Evolutionary conservation across 2,888 invertebrate species (phyloP), one percentile per base, ranked within the genome.

Genomic region (Bombylius discolor): DNA sequence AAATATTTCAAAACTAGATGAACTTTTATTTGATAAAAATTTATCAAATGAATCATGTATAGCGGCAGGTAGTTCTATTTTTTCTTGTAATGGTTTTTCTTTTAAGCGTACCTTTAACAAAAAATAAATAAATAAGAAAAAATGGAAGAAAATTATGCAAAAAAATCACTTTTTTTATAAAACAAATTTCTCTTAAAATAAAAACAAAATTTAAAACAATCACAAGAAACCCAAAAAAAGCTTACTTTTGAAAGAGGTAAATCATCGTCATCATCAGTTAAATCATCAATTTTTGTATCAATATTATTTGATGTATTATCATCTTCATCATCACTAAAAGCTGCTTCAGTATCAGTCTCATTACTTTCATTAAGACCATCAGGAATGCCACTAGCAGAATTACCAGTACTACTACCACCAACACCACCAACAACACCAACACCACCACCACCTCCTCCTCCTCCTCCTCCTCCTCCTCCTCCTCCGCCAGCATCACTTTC

Each of bases 201-300:
- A 36, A 36, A 36, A 44, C 9, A 44, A 44, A 13, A 44, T 13
- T 5, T 12, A 49, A 47, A 31, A 44, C 5, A 44, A 12, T 44
- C 12, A 13, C 5, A 8, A 44, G 3, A 12, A 44, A 44, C 2
- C 13, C 14, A 13, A 23, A 60, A 85, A 80, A 52, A 84, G 78
- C 83, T 78, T 44, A 89, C 84, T 75, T 88, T 87, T 4, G 89
- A 87, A 34, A 89, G 69, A 9, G 88, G 88, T 62, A 88, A 78
- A 68, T 88, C 88, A 64, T 88, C 89, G 56, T 74, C 74, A 55
- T 74, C 74, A 58, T 74, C 74, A 1, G 75, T 74, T 53, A 73
- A 67, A 55, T 74, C 74, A 13, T 73, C 74, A 34, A 62, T 69
- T 62, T 71, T 73, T 46, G 59, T 60, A 53, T 62, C 63, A 49